Evolutionary conservation across 2,797 vertebrate species (phyloP).

Genomic region (Sciurus carolinensis): DNA sequence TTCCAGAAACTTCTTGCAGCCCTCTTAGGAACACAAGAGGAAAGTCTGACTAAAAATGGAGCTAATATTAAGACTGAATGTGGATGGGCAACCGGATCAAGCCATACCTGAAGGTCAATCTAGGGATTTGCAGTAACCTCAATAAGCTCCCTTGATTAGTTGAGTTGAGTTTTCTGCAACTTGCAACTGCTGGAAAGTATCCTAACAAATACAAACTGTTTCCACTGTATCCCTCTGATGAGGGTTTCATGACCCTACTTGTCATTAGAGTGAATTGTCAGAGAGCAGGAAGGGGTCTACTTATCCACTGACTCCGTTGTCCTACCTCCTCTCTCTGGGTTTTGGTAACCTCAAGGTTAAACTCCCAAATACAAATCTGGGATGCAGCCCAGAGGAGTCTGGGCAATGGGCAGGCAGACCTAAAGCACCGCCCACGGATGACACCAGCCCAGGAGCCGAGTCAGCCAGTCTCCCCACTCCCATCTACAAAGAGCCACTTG

Average conservation of each 20-base stretch:
- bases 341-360: not conserved
- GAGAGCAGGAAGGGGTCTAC: not conserved
- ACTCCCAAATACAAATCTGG: not conserved
- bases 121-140: not conserved
- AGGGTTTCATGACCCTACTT: not conserved
- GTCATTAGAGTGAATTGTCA: not conserved
- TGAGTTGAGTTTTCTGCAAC: constrained; percentile 12
- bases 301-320: not conserved
- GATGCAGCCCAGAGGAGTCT: not conserved
- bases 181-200: not conserved
- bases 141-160: not conserved
- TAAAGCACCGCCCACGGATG: not conserved
- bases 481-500: not conserved
- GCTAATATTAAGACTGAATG: not conserved
- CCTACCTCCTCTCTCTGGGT: not conserved
- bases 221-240: not conserved
- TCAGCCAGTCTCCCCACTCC: not conserved
- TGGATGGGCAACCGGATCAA: not conserved
- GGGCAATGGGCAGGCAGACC: accelerated
- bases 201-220: not conserved
- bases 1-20: not conserved
- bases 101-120: not conserved
- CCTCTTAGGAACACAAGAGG: not conserved
- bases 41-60: not conserved
- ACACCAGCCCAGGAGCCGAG: accelerated